Percentiles rank a stretch among this genome's conserved stretches.
Evolutionary conservation across 2,888 invertebrate genomes (phyloP).

Genomic region (Diadegma fenestrale): DNA sequence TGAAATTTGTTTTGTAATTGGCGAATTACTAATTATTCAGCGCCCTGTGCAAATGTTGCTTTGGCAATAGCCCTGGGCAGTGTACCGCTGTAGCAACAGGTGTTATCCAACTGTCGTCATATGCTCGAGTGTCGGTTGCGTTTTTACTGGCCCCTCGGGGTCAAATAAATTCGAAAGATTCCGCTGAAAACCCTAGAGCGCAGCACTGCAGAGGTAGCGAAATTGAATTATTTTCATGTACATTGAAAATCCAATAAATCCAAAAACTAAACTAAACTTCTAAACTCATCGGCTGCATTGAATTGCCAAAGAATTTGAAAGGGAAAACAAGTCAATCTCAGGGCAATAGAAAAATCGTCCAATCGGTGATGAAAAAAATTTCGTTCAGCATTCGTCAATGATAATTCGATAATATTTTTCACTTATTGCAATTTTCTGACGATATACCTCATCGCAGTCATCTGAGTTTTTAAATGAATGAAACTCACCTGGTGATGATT

Average conservation of each 20-base stretch:
- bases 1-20: background rate
- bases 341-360: background rate
- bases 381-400: background rate
- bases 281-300: too few species aligned
- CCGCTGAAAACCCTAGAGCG: constrained; percentile 5
- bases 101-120: constrained; percentile 72
- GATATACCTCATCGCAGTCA: background rate
- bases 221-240: background rate
- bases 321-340: background rate
- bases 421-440: background rate
- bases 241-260: background rate
- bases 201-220: background rate
- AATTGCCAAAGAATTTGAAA: background rate
- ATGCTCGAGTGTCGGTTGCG: constrained; percentile 40
- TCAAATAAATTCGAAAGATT: constrained; percentile 8
- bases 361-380: background rate
- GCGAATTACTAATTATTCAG: background rate
- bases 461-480: background rate
- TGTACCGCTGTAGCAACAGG: constrained; percentile 74
- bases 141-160: constrained; percentile 23
- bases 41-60: constrained; percentile 11
- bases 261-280: too few species aligned
- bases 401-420: background rate
- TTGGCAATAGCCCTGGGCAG: constrained; percentile 36
- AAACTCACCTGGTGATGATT: constrained; percentile 45